These are phyloP conservation scores for Scolopax mira DNA, from an alignment of 2,113 vertebrate species.

Conservation along the genomic window DNA sequence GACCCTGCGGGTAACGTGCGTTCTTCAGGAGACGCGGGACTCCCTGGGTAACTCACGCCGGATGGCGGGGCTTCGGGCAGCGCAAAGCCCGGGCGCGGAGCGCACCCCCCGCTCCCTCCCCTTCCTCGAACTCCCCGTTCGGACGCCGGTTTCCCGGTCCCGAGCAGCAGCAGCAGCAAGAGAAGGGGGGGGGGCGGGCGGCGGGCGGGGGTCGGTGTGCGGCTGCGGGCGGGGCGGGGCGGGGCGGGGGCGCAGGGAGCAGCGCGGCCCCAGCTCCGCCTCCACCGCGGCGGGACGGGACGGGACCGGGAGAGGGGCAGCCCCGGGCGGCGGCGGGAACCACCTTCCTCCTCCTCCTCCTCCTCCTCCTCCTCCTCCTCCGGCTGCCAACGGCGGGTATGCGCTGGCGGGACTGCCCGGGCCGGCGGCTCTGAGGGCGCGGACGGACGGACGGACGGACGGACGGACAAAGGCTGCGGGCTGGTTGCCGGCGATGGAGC, in stretches of 20 bases:
- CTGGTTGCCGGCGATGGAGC: constrained; percentile 15
- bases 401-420: background rate
- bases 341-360: background rate
- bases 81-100: background rate
- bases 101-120: no score
- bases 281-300: background rate
- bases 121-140: background rate
- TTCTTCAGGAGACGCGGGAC: background rate
- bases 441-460: background rate
- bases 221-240: background rate
- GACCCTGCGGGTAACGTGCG: background rate
- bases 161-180: no score
- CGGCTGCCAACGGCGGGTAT: background rate
- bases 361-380: background rate
- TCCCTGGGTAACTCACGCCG: background rate
- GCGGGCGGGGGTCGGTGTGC: background rate
- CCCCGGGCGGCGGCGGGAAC: background rate
- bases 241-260: background rate
- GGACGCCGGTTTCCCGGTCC: background rate
- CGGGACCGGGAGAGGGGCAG: background rate
- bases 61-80: background rate
- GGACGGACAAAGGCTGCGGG: constrained; percentile 5
- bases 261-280: background rate
- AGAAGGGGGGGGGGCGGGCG: background rate
- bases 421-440: constrained; percentile 4